Evolutionary conservation across 2,797 vertebrate species (phyloP).

Genomic region (Furcifer pardalis): DNA sequence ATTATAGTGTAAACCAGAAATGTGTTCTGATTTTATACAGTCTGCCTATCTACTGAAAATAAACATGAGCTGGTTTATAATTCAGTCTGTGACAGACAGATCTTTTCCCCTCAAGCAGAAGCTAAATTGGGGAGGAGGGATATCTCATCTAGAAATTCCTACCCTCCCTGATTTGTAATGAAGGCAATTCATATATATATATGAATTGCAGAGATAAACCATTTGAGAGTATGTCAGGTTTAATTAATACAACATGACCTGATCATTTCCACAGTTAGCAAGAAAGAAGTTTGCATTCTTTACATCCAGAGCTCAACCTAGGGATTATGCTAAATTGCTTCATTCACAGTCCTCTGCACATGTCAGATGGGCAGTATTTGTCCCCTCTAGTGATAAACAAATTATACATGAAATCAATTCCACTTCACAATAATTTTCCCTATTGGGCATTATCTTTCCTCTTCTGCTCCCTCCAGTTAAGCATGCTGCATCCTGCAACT

Average conservation of each 20-base stretch:
- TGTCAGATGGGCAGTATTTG: slow-evolving; percentile 85
- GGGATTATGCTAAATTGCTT: slow-evolving; percentile 86
- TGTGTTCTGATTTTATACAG: slow-evolving; percentile 56
- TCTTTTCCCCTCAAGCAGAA: slow-evolving; percentile 43
- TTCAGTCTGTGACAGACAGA: slow-evolving; percentile 57
- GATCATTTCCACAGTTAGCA: slow-evolving; percentile 77
- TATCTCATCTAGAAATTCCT: slow-evolving; percentile 23
- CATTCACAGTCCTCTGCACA: slow-evolving; percentile 79
- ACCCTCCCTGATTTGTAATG: slow-evolving; percentile 47
- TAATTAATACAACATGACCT: slow-evolving; percentile 81
- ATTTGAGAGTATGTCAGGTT: slow-evolving; percentile 77
- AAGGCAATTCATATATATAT: slow-evolving; percentile 67
- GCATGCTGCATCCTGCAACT: slow-evolving; percentile 80
- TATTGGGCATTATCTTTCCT: slow-evolving; percentile 83
- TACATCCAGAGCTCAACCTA: slow-evolving; percentile 77
- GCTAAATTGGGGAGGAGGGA: slow-evolving; percentile 32
- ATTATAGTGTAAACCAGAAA: slow-evolving; percentile 40
- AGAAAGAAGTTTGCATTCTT: slow-evolving; percentile 78
- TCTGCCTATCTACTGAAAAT: slow-evolving; percentile 49
- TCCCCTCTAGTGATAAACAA: slow-evolving; percentile 88
- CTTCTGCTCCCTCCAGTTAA: slow-evolving; percentile 79
- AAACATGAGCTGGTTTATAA: slow-evolving; percentile 59
- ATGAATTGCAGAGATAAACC: slow-evolving; percentile 77
- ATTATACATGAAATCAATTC: slow-evolving; percentile 92
- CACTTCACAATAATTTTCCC: slow-evolving; percentile 85